Conservation (phyloP, 2,888 invertebrate species). For the Pyrrhia umbra region DNA sequence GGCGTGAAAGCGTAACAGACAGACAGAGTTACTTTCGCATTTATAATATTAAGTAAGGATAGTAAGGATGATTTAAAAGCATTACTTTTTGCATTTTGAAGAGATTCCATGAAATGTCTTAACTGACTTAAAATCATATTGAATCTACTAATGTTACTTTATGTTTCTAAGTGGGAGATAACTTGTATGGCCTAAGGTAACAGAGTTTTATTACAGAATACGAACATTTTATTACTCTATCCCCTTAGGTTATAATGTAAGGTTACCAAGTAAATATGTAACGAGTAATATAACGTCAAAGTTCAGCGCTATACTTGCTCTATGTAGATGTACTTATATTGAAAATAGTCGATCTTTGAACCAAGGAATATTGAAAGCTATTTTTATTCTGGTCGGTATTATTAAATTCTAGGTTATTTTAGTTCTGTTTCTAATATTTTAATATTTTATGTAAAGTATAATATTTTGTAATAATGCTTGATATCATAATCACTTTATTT, state of each 20-base stretch:
- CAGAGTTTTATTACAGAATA: slow-evolving; percentile 12
- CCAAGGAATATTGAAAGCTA: not conserved
- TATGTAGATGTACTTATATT: not conserved
- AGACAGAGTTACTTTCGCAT: too few relatives aligned
- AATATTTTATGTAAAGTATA: not conserved
- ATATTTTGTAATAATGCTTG: too few relatives aligned
- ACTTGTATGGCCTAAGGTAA: not conserved
- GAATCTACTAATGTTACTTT: not conserved
- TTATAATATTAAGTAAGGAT: too few relatives aligned
- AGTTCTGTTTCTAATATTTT: not conserved
- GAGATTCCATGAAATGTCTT: too few relatives aligned
- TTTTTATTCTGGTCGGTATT: too few relatives aligned
- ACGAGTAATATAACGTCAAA: slow-evolving; percentile 5
- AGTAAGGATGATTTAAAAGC: too few relatives aligned
- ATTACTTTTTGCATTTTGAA: too few relatives aligned
- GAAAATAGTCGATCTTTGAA: not conserved
- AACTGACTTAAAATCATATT: too few relatives aligned
- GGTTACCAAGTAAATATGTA: slow-evolving; percentile 3
- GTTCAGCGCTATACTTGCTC: not conserved
- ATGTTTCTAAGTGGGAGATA: slow-evolving; percentile 1
- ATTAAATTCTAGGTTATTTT: not conserved
- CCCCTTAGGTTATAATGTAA: slow-evolving; percentile 7
- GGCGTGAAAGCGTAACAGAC: too few relatives aligned
- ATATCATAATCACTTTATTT: too few relatives aligned
- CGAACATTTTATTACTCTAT: slow-evolving; percentile 26